Base-by-base conservation (phyloP, 2,797 vertebrate species). In the Vultur gryphus region DNA sequence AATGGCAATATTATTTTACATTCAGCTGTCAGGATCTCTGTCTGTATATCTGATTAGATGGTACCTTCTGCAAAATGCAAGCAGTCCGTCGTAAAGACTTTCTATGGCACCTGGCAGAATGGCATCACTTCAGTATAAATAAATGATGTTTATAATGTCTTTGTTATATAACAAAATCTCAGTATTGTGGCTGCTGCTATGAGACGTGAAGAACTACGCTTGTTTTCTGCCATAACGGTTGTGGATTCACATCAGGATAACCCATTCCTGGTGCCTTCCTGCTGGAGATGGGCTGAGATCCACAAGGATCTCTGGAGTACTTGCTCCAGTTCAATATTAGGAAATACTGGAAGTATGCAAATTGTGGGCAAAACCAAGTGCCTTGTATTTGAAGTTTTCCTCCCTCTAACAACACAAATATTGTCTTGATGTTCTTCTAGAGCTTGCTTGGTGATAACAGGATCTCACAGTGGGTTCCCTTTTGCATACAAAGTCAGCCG, bases 401-500 rank as follows among this genome's bases (percentile, higher is more conserved):
- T 61, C n/a, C 37, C 13, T 78, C 21, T 62, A 57, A 11, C 20
- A 65, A 3, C 16, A 48, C 7, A 69, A 18, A 23, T 51, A 33
- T 12, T 67, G 23, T 57, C 75, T 52, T 52, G 39, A 9, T 78
- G 46, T n/a, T 92, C 52, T 89, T 70, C 52, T 83, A 43, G 46
- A 83, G 37, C 25, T 76, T 71, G 21, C 15, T 64, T 59, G 80
- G 26, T 26, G 15, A 18, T 41, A 10, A 51, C 26, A 39, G 23
- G 46, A n/a, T 37, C 52, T 12, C 54, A 28, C 0, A 0, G 51
- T 26, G 33, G 10, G 51, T 55, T 86, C 10, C n/a, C 7, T 85
- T n/a, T 62, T 55, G 35, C 58, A 28, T 25, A 19, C 35, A 37
- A 49, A 92, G 61, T 41, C 59, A 44, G 43, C 25, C 1, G 0